Evolutionary conservation across 2,888 invertebrate genomes (phyloP).

Genomic region (Neocrepidodera transversa): DNA sequence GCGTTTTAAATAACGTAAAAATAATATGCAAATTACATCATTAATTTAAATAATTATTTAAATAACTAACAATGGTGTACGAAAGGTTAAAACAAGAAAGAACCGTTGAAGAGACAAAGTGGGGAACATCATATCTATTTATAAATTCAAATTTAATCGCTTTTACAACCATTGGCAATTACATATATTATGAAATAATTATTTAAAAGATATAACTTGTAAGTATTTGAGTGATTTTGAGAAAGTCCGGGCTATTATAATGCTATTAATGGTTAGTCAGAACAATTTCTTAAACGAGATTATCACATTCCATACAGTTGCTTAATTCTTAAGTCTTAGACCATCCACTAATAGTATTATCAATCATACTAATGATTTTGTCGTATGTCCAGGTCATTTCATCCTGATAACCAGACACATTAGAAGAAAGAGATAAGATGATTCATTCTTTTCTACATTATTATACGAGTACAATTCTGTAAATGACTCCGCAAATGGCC

Average conservation of each 20-base stretch:
- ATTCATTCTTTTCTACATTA: too few relatives aligned
- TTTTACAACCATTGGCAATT: slow-evolving; percentile 1
- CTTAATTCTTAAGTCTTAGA: slow-evolving; percentile 19
- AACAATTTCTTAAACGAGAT: slow-evolving; percentile 20
- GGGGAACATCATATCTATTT: neutral
- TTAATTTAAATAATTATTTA: too few relatives aligned
- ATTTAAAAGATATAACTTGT: slow-evolving; percentile 4
- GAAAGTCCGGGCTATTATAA: slow-evolving; percentile 18
- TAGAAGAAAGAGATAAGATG: slow-evolving; percentile 12
- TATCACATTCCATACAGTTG: slow-evolving; percentile 22
- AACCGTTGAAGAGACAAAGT: too few relatives aligned
- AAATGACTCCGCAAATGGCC: too few relatives aligned
- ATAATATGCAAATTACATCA: too few relatives aligned
- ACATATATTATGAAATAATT: slow-evolving; percentile 15
- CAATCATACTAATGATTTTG: slow-evolving; percentile 21
- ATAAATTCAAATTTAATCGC: neutral
- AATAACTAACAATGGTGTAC: too few relatives aligned
- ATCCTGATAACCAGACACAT: slow-evolving; percentile 14
- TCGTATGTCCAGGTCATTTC: slow-evolving; percentile 18
- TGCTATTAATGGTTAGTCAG: slow-evolving; percentile 19
- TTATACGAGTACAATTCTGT: too few relatives aligned
- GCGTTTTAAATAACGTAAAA: too few relatives aligned
- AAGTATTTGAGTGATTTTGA: slow-evolving; percentile 11
- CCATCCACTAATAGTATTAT: slow-evolving; percentile 22
- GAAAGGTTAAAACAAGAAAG: too few relatives aligned